These are phyloP conservation scores for Chloropsis cyanopogon DNA, from an alignment of 2,113 vertebrate genomes.

Conservation along the genomic window DNA sequence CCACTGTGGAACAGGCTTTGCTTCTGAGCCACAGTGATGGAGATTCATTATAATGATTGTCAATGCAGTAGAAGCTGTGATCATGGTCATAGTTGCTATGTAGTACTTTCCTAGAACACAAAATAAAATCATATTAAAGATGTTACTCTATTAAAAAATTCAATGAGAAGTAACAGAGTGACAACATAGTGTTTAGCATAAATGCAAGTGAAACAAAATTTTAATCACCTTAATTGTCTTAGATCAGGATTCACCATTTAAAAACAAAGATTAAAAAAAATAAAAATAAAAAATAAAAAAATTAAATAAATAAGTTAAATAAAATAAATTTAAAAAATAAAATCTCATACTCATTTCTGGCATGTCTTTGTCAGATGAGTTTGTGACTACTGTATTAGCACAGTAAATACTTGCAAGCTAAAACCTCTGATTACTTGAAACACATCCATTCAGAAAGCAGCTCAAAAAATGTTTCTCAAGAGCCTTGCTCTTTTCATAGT, in stretches of 20 bases:
- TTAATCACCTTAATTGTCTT: background rate
- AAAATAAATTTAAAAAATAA: too few species aligned
- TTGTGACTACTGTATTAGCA: background rate
- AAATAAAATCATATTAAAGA: background rate
- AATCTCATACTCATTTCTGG: background rate
- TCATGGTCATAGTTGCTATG: constrained; percentile 97
- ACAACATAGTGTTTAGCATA: background rate
- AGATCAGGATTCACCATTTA: background rate
- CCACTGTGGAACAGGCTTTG: constrained; percentile 93
- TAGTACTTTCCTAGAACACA: constrained; percentile 90
- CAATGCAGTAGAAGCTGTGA: constrained; percentile 95
- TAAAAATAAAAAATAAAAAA: too few species aligned
- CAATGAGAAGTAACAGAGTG: background rate
- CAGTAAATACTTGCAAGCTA: background rate
- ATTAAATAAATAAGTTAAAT: too few species aligned
- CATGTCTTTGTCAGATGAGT: background rate
- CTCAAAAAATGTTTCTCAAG: background rate
- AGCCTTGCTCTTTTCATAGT: background rate
- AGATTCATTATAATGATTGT: constrained; percentile 99
- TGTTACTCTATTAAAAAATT: background rate
- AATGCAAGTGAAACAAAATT: background rate
- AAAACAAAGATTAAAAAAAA: background rate
- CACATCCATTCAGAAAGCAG: background rate
- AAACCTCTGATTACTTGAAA: background rate
- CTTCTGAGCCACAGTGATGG: constrained; percentile 94